Evolutionary conservation across 2,113 vertebrate genomes (phyloP), one percentile per base, ranked within the genome.

Genomic region (Varanus komodoensis): DNA sequence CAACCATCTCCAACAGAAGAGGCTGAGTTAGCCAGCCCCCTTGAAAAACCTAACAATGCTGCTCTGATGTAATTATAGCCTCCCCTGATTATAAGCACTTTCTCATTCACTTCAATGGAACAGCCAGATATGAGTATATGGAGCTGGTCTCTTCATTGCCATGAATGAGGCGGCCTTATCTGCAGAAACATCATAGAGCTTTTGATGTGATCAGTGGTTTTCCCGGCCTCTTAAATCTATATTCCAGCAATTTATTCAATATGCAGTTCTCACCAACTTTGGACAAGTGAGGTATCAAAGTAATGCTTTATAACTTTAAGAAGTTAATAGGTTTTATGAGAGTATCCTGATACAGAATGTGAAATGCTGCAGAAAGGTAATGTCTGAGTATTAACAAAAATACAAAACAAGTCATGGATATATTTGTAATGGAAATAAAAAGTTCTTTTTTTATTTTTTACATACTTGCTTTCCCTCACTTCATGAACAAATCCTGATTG

Each of bases 401-500:
- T 86, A 71, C 38, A 44, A 44, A 44, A 44, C 38, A 44, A 44
- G 38, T 68, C 15, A 32, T 48, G 80, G 64, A 81, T 86, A 90
- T 86, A 48, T 69, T 79, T 71, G 23, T 80, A 86, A 79, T 71
- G 34, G 77, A 38, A 19, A 52, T 61, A 86, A 80, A 9, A 77
- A 29, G 64, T 38, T 8, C 78, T 84, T n/a, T 86, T 3, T 8
- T 19, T 78, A 23, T 48, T 84, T 73, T 79, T 67, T 25, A 11
- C 38, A 74, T 44, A 78, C 32, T 89, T 84, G 23, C 44, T 64
- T 84, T 89, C 50, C 57, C 68, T 9, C 29, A 23, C 73, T 19
- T 89, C 82, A 68, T 84, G 82, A 84, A 89, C 77, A 81, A 89
- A 81, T 80, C 73, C 80, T 84, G 64, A 8, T 67, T 87, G 57